A percentile compares a stretch with the other conserved stretches of the same genome.
Conservation (phyloP, 2,113 vertebrate genomes). For the Rhombomys opimus region DNA sequence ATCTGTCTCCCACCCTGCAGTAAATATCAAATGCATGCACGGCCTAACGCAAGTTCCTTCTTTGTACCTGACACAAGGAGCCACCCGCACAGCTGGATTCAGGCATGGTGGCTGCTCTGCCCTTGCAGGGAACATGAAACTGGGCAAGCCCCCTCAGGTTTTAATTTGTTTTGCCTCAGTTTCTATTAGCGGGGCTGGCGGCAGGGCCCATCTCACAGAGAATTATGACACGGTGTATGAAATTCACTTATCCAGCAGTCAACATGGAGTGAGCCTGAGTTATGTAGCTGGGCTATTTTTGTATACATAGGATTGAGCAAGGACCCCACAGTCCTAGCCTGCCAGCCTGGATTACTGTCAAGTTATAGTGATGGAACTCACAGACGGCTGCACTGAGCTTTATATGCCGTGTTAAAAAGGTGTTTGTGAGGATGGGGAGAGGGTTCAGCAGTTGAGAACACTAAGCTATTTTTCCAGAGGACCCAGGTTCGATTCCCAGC, state of each 20-base stretch:
- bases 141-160: neutral
- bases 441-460: neutral
- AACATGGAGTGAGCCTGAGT: neutral
- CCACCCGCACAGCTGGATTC: neutral
- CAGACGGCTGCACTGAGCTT: conserved; percentile 15
- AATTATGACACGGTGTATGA: neutral
- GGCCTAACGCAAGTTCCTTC: neutral
- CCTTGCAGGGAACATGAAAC: neutral
- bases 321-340: neutral
- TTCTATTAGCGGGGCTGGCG: conserved; percentile 47
- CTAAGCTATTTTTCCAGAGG: neutral
- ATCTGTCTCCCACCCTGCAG: neutral
- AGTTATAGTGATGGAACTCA: neutral
- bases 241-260: neutral
- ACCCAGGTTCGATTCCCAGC: neutral
- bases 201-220: neutral
- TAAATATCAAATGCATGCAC: neutral
- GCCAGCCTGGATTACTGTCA: neutral
- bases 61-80: neutral
- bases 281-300: neutral
- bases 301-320: neutral
- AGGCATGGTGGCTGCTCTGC: neutral
- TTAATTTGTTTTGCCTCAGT: neutral
- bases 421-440: neutral
- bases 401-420: neutral